Percentiles rank a stretch among this genome's conserved stretches.
These are phyloP conservation scores for Phylloscopus trochilus DNA, from an alignment of 2,113 vertebrate genomes.

Conservation along the genomic window DNA sequence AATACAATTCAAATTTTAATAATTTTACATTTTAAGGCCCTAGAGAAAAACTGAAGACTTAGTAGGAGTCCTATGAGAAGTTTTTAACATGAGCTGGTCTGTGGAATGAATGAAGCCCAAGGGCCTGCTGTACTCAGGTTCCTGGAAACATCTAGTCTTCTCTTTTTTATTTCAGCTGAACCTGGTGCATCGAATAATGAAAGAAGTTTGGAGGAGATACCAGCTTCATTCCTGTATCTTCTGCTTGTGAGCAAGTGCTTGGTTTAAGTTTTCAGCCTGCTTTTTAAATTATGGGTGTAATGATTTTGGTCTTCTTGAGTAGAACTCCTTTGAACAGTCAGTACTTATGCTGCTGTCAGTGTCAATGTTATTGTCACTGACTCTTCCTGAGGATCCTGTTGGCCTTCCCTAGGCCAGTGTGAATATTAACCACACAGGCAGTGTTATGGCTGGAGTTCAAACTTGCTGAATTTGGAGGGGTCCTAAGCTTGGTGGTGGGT, in stretches of 20 bases:
- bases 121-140: neutral
- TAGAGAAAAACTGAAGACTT: neutral
- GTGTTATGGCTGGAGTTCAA: neutral
- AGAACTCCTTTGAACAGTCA: neutral
- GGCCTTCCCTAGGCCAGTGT: neutral
- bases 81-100: neutral
- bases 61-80: neutral
- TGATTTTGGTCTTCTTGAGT: neutral
- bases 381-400: neutral
- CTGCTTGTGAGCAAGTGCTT: conserved; percentile 81
- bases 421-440: neutral
- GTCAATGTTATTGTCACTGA: neutral
- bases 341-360: neutral
- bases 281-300: neutral
- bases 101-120: neutral
- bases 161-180: conserved; percentile 79
- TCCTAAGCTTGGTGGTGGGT: neutral
- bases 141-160: neutral
- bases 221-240: conserved; percentile 73
- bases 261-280: neutral
- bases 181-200: conserved; percentile 85
- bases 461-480: neutral
- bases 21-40: neutral
- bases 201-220: conserved; percentile 86
- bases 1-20: neutral